Base-by-base conservation (phyloP, 2,888 invertebrate species). In the Athetis lepigone region DNA sequence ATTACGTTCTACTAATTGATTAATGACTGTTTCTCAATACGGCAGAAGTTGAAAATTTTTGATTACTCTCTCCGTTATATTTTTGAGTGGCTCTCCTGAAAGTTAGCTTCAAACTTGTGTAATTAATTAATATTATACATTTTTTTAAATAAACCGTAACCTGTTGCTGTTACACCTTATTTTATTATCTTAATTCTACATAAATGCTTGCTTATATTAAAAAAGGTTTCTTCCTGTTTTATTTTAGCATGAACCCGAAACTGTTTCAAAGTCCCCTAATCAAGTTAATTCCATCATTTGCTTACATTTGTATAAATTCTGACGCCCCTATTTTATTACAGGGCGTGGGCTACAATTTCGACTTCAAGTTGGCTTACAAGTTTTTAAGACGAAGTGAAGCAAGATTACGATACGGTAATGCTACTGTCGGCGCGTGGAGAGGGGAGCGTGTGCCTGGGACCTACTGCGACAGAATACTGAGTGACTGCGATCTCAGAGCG, bases 301-400 rank as follows among this genome's bases (percentile, higher is more conserved):
- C n/a, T 7, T 16, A 5, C 27, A 37, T 23, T 6, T 18, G 33
- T 8, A 27, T 16, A 36, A 56, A 51, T 50, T 11, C 16, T 76
- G 27, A 66, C 51, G 42, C 11, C 33, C 33, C 50, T 61, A 29
- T 70, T 66, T 52, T 19, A 63, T 75, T 18, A 61, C 95, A 97
- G 96, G 97, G 97, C 85, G 96, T 97, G 82, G 97, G 96, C 79
- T 97, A 97, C 95, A 97, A 96, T 95, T 97, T 97, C 95, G 97
- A 97, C 94, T 97, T 98, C 95, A 97, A 97, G 93, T 95, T 98
- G 85, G 97, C 97, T 79, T 98, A 97, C 96, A 98, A 98, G 95
- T 98, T 97, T 93, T 95, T 98, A 87, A 96, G 96, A 83, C 95
- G 96, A 81, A 96, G 96, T 87, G 97, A 97, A 85, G 97, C 98